Evolutionary conservation across 2,797 vertebrate genomes (phyloP).

Genomic region (Cyclopterus lumpus): DNA sequence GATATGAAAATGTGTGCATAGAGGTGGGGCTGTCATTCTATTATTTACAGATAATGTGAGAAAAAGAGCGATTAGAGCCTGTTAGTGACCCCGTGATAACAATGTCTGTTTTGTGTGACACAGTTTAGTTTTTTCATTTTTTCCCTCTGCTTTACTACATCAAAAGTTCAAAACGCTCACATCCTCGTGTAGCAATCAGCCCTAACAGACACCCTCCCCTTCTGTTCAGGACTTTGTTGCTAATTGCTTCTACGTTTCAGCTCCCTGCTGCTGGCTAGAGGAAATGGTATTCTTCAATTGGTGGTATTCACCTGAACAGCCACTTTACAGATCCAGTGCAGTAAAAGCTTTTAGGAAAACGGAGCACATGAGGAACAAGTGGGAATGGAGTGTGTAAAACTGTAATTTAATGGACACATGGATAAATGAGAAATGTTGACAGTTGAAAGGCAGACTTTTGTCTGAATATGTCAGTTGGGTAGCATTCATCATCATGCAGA

Average conservation of each 20-base stretch:
- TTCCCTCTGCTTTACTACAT: conserved; percentile 12
- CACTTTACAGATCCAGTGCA: conserved; percentile 56
- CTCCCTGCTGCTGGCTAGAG: conserved; percentile 50
- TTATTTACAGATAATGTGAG: background rate
- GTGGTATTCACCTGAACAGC: conserved; percentile 56
- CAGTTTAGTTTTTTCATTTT: conserved; percentile 14
- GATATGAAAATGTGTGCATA: background rate
- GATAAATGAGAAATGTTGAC: conserved; percentile 36
- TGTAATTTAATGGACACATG: conserved; percentile 47
- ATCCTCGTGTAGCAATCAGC: conserved; percentile 34
- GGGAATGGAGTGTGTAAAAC: conserved; percentile 46
- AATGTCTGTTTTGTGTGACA: conserved; percentile 11
- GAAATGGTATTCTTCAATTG: conserved; percentile 43
- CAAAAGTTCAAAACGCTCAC: conserved; percentile 17
- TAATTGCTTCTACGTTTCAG: conserved; percentile 59
- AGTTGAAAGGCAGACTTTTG: conserved; percentile 17
- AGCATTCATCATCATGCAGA: background rate
- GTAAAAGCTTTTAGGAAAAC: conserved; percentile 59
- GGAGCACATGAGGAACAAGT: conserved; percentile 43
- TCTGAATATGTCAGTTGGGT: conserved; percentile 6
- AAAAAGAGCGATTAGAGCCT: background rate
- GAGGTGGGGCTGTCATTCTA: background rate
- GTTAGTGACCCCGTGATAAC: background rate
- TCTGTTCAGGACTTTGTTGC: conserved; percentile 41
- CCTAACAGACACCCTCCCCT: conserved; percentile 12